phyloP scores from a whole-genome alignment of 2,113 vertebrate species.

The Noturus placidus region DNA sequence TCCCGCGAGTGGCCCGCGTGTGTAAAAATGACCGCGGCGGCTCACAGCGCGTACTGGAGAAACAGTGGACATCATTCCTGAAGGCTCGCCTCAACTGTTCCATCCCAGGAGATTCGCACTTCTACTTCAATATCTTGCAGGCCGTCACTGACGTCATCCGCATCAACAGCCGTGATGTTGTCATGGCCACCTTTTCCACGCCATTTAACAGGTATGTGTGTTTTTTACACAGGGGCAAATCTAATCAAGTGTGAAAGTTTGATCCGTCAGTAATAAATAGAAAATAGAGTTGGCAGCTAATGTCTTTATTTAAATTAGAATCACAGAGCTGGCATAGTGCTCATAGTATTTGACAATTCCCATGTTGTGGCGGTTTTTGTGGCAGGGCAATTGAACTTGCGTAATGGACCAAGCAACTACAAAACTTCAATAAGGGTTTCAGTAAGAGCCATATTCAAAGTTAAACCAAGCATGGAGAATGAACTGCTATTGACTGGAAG shows the following conservation, averaged over 20 bases:
- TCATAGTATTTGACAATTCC: slow-evolving; percentile 65
- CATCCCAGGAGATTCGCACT: slow-evolving; percentile 96
- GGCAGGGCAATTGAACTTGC: slow-evolving; percentile 73
- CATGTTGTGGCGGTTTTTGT: slow-evolving; percentile 71
- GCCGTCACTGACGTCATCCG: slow-evolving; percentile 92
- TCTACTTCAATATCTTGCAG: slow-evolving; percentile 98
- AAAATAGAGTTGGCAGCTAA: slow-evolving; percentile 20
- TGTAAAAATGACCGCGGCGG: slow-evolving; percentile 97
- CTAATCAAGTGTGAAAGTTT: background rate
- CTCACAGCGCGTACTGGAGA: slow-evolving; percentile 95
- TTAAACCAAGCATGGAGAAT: slow-evolving; percentile 59
- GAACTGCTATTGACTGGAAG: slow-evolving; percentile 55
- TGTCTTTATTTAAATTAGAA: slow-evolving; percentile 46
- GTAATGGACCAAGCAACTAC: slow-evolving; percentile 66
- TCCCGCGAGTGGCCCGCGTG: slow-evolving; percentile 93
- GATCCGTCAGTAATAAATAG: slow-evolving; percentile 16
- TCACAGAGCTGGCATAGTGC: slow-evolving; percentile 4
- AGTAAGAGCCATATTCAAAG: slow-evolving; percentile 62
- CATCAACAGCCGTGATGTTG: slow-evolving; percentile 87
- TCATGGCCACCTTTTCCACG: slow-evolving; percentile 97
- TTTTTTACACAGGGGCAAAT: background rate
- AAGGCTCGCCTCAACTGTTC: slow-evolving; percentile 97
- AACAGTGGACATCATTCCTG: slow-evolving; percentile 98
- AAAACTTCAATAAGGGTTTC: slow-evolving; percentile 57
- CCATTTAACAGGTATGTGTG: slow-evolving; percentile 92